Evolutionary conservation across 2,113 vertebrate genomes (phyloP).

Genomic region (Sylvilagus bachmani): DNA sequence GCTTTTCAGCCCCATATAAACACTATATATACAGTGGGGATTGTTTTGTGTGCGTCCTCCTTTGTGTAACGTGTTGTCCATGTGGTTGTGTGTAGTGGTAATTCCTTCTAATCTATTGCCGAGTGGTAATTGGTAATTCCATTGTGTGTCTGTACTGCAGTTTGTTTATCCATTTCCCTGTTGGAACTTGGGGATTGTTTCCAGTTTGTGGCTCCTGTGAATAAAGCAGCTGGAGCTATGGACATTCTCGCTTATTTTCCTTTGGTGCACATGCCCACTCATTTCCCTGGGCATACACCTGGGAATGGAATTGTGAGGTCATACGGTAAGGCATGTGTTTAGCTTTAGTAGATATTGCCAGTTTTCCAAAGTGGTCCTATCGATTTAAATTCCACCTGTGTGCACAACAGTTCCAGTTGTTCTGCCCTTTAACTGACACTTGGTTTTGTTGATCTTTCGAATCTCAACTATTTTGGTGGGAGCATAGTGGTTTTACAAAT

Average conservation of each 20-base stretch:
- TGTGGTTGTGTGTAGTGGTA: not conserved
- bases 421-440: not conserved
- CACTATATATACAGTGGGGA: not conserved
- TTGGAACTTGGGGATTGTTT: not conserved
- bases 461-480: not conserved
- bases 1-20: not conserved
- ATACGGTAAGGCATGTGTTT: not conserved
- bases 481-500: not conserved
- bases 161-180: not conserved
- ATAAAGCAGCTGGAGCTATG: constrained; percentile 41
- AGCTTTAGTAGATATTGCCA: constrained; percentile 23
- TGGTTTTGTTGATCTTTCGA: not conserved
- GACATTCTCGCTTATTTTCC: constrained; percentile 18
- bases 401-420: not conserved
- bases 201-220: not conserved
- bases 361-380: constrained; percentile 19
- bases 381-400: not conserved
- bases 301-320: not conserved
- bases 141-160: not conserved
- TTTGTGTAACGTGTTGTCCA: not conserved
- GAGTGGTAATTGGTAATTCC: not conserved
- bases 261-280: not conserved
- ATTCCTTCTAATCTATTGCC: not conserved
- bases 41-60: not conserved
- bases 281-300: not conserved